phyloP scores from a whole-genome alignment of 2,888 invertebrate genomes.

The Leucania comma region DNA sequence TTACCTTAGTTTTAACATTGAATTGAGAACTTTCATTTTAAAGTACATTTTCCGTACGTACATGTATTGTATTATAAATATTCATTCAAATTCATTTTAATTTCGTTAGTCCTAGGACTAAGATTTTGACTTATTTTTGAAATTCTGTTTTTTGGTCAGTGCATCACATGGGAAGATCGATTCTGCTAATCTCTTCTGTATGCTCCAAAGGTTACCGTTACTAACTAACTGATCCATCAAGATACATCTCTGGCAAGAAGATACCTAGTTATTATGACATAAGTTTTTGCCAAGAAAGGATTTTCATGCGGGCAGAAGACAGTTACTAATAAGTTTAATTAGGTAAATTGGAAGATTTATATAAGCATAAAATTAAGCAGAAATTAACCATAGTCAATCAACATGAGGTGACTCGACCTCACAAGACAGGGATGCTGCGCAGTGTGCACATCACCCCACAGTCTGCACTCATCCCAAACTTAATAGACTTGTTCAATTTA shows the following conservation, averaged over 20 bases:
- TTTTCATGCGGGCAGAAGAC: too few species aligned
- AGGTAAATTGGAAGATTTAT: neutral
- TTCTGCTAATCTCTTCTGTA: neutral
- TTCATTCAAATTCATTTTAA: too few species aligned
- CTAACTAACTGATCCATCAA: too few species aligned
- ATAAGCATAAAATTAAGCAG: neutral
- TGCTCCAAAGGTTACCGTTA: neutral
- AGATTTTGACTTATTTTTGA: neutral
- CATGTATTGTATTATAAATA: too few species aligned
- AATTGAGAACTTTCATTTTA: neutral
- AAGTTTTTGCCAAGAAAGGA: too few species aligned
- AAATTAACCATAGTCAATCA: neutral
- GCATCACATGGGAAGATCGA: neutral
- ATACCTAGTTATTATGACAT: too few species aligned
- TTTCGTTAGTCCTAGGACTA: too few species aligned
- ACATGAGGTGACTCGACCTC: constrained; percentile 33
- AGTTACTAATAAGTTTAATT: neutral
- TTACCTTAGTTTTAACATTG: constrained; percentile 13
- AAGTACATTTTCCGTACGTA: neutral
- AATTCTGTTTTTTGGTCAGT: neutral
- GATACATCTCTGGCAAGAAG: too few species aligned
- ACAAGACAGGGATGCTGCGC: constrained; percentile 25
- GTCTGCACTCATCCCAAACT: constrained; percentile 68
- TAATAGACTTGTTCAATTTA: constrained; percentile 72
- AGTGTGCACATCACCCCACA: constrained; percentile 51